Percentiles rank a stretch among this genome's conserved stretches.
Conservation (phyloP, 2,888 invertebrate genomes). For the Cacoxenus indagator region DNA sequence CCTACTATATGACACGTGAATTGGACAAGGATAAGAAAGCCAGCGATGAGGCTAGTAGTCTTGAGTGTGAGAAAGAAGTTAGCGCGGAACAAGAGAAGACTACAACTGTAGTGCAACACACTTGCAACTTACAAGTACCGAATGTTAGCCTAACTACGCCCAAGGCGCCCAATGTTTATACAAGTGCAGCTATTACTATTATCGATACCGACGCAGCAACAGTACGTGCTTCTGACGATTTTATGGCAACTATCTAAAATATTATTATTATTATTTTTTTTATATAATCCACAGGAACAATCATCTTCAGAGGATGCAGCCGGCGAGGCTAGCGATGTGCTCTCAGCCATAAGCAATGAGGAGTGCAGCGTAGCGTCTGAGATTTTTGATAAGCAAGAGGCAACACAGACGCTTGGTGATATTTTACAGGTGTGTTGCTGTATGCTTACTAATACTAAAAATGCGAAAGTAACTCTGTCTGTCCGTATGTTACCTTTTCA, state of each 20-base stretch:
- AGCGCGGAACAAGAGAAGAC: conserved; percentile 34
- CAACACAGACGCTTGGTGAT: conserved; percentile 62
- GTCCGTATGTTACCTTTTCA: too few species aligned
- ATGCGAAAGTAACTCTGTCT: too few species aligned
- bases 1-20: conserved; percentile 65
- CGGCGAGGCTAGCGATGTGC: conserved; percentile 73
- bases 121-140: conserved; percentile 64
- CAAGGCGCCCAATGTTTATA: conserved; percentile 64
- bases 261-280: conserved; percentile 4
- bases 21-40: conserved; percentile 51
- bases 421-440: conserved; percentile 67
- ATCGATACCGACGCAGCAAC: conserved; percentile 75
- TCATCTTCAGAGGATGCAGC: conserved; percentile 67
- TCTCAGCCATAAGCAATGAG: conserved; percentile 77
- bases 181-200: conserved; percentile 76
- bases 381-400: conserved; percentile 73
- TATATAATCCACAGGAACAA: conserved; percentile 58
- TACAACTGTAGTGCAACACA: conserved; percentile 38
- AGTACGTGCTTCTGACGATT: conserved; percentile 51
- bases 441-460: background rate
- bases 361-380: conserved; percentile 81
- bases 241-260: background rate
- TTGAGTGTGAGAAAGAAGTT: conserved; percentile 40
- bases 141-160: conserved; percentile 35
- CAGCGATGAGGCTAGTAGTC: conserved; percentile 11